Conservation (phyloP, 2,888 invertebrate genomes). For the Tupiocoris notatus region DNA sequence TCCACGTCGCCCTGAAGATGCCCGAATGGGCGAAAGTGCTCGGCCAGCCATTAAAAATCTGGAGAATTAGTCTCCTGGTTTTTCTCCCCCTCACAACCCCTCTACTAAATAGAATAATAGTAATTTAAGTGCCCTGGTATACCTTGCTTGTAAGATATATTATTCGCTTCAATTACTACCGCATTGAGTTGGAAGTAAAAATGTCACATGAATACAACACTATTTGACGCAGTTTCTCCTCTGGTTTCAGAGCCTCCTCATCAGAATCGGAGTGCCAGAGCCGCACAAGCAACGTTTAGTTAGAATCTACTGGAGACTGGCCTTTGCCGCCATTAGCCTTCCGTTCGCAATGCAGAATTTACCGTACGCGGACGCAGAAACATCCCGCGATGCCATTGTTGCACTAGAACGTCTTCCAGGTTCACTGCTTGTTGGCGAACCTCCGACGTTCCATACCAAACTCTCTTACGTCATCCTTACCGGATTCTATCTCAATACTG, state of each 20-base stretch:
- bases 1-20: no score
- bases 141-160: no score
- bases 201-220: no score
- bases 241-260: constrained; percentile 40
- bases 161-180: no score
- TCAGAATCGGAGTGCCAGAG: constrained; percentile 34
- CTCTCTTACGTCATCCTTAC: constrained; percentile 44
- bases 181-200: no score
- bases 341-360: constrained; percentile 44
- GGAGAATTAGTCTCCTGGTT: no score
- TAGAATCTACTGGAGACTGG: constrained; percentile 42
- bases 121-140: no score
- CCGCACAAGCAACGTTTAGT: constrained; percentile 35
- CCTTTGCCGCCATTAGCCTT: constrained; percentile 42
- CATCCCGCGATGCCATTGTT: constrained; percentile 9
- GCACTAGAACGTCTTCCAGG: constrained; percentile 32
- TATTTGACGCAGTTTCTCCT: no score
- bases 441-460: constrained; percentile 37
- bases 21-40: no score
- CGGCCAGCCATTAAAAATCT: no score
- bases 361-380: constrained; percentile 15
- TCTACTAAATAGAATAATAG: background rate
- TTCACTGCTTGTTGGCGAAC: constrained; percentile 25
- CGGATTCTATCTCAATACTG: constrained; percentile 44
- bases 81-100: no score